Conservation (phyloP, 2,888 invertebrate genomes). For the Lamellibrachia columna region DNA sequence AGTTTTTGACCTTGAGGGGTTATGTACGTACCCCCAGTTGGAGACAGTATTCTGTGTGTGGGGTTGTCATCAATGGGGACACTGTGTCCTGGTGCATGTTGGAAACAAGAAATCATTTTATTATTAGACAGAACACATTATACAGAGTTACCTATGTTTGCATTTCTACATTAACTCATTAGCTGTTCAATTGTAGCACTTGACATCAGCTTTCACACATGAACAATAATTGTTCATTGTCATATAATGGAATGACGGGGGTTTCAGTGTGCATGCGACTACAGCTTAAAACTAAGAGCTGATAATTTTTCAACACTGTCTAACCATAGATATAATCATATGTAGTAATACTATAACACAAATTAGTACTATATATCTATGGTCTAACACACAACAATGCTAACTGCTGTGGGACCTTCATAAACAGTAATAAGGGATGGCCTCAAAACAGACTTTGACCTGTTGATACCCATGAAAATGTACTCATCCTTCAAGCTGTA, state of each 20-base stretch:
- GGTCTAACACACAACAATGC: background rate
- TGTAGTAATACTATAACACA: no score
- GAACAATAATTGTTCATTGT: constrained; percentile 2
- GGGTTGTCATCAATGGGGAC: background rate
- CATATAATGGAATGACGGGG: background rate
- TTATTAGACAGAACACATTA: background rate
- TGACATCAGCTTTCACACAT: background rate
- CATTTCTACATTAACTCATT: background rate
- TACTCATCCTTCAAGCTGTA: no score
- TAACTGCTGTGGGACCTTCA: background rate
- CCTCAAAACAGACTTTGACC: background rate
- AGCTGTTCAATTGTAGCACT: background rate
- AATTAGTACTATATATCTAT: no score
- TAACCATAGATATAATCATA: no score
- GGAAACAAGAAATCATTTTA: background rate
- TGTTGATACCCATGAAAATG: background rate
- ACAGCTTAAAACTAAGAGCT: background rate
- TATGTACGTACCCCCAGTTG: background rate
- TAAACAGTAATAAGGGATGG: background rate
- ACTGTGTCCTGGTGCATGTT: background rate
- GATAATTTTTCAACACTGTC: background rate
- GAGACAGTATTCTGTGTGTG: background rate
- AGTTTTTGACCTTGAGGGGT: no score
- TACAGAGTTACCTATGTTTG: background rate
- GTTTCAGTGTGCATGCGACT: background rate